Evolutionary conservation across 2,113 vertebrate species (phyloP).

Genomic region (Sterna hirundo): DNA sequence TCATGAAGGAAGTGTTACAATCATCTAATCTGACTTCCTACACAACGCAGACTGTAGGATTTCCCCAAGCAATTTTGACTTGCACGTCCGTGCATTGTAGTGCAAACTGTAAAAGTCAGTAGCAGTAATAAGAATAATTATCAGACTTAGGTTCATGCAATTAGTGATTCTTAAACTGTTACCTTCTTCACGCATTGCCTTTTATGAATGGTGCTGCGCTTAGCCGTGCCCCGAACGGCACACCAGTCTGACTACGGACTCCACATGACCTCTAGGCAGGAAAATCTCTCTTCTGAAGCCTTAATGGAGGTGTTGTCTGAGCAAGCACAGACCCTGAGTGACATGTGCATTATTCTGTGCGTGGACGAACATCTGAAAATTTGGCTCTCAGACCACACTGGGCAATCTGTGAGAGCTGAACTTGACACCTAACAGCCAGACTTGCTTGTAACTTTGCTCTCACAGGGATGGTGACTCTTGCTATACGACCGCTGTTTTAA

Average conservation of each 20-base stretch:
- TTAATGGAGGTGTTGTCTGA: slow-evolving; percentile 64
- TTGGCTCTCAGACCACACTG: slow-evolving; percentile 18
- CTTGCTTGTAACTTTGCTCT: not conserved
- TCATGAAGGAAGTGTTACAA: slow-evolving; percentile 53
- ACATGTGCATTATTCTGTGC: slow-evolving; percentile 43
- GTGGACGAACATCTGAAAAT: slow-evolving; percentile 17
- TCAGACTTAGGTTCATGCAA: not conserved
- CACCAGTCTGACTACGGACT: slow-evolving; percentile 27
- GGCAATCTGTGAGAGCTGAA: slow-evolving; percentile 54
- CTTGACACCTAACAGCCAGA: slow-evolving; percentile 53
- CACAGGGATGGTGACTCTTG: not conserved
- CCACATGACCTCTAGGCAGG: slow-evolving; percentile 49
- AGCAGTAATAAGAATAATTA: not conserved
- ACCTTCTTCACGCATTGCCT: not conserved
- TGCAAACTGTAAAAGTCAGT: not conserved
- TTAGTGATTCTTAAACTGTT: not conserved
- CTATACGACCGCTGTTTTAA: not conserved
- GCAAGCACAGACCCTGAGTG: slow-evolving; percentile 57
- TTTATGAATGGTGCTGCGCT: slow-evolving; percentile 18
- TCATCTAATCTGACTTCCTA: slow-evolving; percentile 39
- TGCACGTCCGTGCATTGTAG: not conserved
- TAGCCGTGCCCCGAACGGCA: not conserved
- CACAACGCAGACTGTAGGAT: not conserved
- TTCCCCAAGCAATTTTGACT: not conserved
- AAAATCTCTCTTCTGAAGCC: slow-evolving; percentile 63